Conservation (phyloP, 2,113 vertebrate genomes). For the Rhea americana region DNA sequence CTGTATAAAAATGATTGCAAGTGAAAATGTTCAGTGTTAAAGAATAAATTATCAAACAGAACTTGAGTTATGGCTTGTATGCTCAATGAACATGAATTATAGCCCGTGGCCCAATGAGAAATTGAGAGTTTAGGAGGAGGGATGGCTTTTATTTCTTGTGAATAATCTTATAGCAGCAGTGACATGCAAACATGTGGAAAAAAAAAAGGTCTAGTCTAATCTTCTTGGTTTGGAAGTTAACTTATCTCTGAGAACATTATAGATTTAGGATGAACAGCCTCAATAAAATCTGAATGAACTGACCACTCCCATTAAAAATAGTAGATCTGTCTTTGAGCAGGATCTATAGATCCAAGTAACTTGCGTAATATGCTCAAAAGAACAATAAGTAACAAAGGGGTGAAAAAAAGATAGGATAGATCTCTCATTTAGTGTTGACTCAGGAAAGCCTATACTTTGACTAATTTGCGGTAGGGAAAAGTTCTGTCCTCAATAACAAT, state of each 20-base stretch:
- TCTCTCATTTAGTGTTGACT: no score
- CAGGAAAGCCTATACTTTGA: no score
- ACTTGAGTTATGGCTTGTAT: neutral
- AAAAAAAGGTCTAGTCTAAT: neutral
- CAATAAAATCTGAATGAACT: neutral
- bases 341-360: neutral
- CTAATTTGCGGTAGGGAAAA: neutral
- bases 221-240: neutral
- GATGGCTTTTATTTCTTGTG: neutral
- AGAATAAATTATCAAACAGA: fast-evolving
- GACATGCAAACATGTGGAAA: neutral
- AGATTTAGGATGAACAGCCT: neutral
- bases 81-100: no score
- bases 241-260: fast-evolving
- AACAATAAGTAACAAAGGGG: no score
- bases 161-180: neutral
- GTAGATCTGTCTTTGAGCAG: neutral
- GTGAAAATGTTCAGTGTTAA: neutral
- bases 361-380: neutral
- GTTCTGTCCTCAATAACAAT: neutral
- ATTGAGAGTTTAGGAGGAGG: neutral
- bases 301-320: neutral
- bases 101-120: neutral
- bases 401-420: no score
- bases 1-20: neutral